Evolutionary conservation across 2,888 invertebrate species (phyloP), one percentile per base, ranked within the genome.

Genomic region (Rhyacophila evoluta): DNA sequence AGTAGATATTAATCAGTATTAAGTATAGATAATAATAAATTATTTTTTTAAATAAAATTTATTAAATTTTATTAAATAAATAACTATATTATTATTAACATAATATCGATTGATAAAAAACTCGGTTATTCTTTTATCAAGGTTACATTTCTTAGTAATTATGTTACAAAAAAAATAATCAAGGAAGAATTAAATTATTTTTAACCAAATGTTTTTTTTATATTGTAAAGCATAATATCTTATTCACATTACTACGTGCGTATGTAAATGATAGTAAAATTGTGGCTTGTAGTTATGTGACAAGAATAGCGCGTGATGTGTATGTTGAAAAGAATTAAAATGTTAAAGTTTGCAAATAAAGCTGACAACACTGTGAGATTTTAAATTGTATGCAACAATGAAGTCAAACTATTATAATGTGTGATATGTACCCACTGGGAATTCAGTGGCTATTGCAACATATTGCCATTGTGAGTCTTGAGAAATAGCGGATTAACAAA

Each of bases 401-500:
- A 55, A 36, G 73, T 67, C 41, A 15, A 28, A 68, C 15, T 75
- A 41, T 38, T 38, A 55, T 39, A 78, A 74, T 72, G 71, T 71
- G 78, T 68, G 36, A 67, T 77, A 38, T 67, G 67, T 76, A 72
- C 41, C 27, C 41, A 78, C 38, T 77, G 77, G 68, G 77, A 80
- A 75, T 41, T 72, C 41, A 68, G 74, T 28, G 72, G 55, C 71
- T 38, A 25, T 80, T 80, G 41, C 77, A 77, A 74, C 77, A 80
- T 71, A 29, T n/a, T 29, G 25, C 27, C 70, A 75, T 80, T 78
- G 77, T 77, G 67, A 80, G 11, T 39, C 80, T 80, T 80, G 77
- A 68, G 80, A 78, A 77, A 80, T 80, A 75, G 15, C 69, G 70
- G 72, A 73, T 78, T 80, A 75, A 72, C 80, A 78, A 78, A 78